Evolutionary conservation across 2,113 vertebrate species (phyloP), one percentile per base, ranked within the genome.

Genomic region (Hippocampus comes): DNA sequence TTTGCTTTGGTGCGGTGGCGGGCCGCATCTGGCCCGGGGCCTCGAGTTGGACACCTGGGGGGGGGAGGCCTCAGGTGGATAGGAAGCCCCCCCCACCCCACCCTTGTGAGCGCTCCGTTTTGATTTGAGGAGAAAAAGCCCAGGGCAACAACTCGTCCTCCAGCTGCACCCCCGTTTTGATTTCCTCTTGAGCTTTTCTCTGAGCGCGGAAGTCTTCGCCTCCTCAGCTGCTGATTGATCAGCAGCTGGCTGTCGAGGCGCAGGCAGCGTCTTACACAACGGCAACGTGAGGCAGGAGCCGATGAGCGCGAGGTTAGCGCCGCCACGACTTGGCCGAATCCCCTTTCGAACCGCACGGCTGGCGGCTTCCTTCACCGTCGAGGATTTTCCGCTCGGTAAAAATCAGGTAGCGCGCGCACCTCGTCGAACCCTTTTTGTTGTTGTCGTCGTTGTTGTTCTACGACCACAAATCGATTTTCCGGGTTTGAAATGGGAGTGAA

Each of bases 171-270:
- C 78, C 71, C 51, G 43, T 74, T 69, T 72, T 63, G 51, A 64
- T 53, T 80, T 59, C 56, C 72, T 70, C 70, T 27, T 27, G 7
- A 25, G n/a, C 11, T 43, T 73, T 15, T 84, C 73, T 71, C 71
- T 23, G 66, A 64, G 65, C 55, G 86, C 86, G 80, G 86, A 83
- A 81, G 83, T 73, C 55, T 67, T 9, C 25, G 56, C 23, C 23
- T 59, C 25, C 56, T 27, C 76, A 71, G 59, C 14, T 27, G 25
- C 51, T 77, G 78, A 84, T 83, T 85, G 82, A 88, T 86, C 82
- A 81, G 84, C 80, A 75, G 42, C 72, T 74, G 77, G 81, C 75
- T 77, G 46, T 63, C 41, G 60, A 11, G 1, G 68, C 71, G 55
- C 23, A 68, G 3, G 56, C 23, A 11, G 73, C 80, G 64, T 88